A percentile compares a stretch with the other conserved stretches of the same genome.
These are phyloP conservation scores for Lordiphosa collinella DNA, from an alignment of 1,140 invertebrate species.

Conservation along the genomic window DNA sequence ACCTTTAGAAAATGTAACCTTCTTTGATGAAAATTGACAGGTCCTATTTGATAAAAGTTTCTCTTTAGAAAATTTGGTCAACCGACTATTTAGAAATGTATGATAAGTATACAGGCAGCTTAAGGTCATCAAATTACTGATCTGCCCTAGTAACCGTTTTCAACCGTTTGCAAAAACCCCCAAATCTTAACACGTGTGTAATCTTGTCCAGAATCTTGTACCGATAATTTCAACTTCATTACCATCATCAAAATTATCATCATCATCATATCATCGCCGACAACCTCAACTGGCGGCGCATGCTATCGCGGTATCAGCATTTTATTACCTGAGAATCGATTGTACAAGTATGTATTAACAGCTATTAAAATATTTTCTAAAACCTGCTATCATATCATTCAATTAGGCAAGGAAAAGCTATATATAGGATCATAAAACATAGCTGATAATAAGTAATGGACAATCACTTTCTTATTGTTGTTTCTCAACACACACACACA, in stretches of 20 bases:
- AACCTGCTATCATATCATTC: conserved; percentile 74
- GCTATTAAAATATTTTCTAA: conserved; percentile 78
- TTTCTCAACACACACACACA: conserved; percentile 52
- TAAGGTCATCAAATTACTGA: too few relatives aligned
- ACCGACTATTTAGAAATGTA: too few relatives aligned
- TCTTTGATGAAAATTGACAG: too few relatives aligned
- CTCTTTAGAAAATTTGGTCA: too few relatives aligned
- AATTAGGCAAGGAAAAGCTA: conserved; percentile 74
- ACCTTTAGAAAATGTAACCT: too few relatives aligned
- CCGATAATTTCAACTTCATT: conserved; percentile 16
- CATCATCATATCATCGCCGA: conserved; percentile 16
- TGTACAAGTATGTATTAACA: conserved; percentile 54
- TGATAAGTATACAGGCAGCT: too few relatives aligned
- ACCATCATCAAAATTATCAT: conserved; percentile 10
- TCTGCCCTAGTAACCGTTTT: too few relatives aligned
- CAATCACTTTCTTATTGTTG: conserved; percentile 13
- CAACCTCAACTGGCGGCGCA: conserved; percentile 21
- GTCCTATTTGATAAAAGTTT: too few relatives aligned
- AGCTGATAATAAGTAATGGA: conserved; percentile 60
- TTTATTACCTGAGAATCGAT: conserved; percentile 72
- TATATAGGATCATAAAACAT: conserved; percentile 74
- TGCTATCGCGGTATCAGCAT: conserved; percentile 49
- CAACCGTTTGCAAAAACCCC: conserved; percentile 10
- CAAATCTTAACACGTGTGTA: conserved; percentile 3
- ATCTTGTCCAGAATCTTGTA: conserved; percentile 22